A percentile compares a stretch with the other conserved stretches of the same genome.
phyloP scores from a whole-genome alignment of 2,113 vertebrate species.

The Salminus brasiliensis region DNA sequence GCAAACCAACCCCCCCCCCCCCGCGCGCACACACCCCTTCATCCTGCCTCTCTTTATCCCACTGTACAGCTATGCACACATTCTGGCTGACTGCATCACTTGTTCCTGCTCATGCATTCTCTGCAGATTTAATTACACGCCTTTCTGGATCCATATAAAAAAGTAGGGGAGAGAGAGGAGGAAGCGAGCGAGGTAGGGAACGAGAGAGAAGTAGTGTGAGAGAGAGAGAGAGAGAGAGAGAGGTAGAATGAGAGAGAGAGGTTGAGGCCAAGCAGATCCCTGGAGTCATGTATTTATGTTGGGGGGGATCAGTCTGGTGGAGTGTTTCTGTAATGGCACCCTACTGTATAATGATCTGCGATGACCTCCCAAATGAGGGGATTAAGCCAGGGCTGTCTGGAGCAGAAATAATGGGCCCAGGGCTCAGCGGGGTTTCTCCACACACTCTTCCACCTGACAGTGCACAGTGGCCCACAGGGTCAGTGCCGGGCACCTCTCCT shows the following conservation, averaged over 20 bases:
- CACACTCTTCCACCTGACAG: constrained; percentile 64
- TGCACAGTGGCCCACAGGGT: constrained; percentile 35
- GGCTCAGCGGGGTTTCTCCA: constrained; percentile 49
- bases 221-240: constrained; percentile 12
- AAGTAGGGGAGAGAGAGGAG: constrained; percentile 1
- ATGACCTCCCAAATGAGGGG: constrained; percentile 77
- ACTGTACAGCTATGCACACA: constrained; percentile 69
- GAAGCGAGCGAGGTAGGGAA: constrained; percentile 22
- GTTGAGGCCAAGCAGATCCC: constrained; percentile 58
- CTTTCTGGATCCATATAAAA: constrained; percentile 71
- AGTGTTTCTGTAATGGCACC: constrained; percentile 72
- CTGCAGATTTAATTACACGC: constrained; percentile 78
- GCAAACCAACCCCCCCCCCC: constrained; percentile 56
- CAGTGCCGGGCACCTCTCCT: not conserved
- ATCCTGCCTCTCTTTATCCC: constrained; percentile 71
- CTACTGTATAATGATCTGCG: constrained; percentile 74
- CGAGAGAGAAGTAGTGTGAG: constrained; percentile 15
- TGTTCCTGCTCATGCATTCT: constrained; percentile 71
- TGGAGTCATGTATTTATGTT: constrained; percentile 75
- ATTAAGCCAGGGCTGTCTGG: constrained; percentile 73
- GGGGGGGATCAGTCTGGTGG: constrained; percentile 65
- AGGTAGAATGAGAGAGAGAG: constrained; percentile 28
- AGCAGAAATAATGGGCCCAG: constrained; percentile 68
- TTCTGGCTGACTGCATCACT: constrained; percentile 73
- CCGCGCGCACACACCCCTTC: constrained; percentile 54